Base-by-base conservation (phyloP, 2,888 invertebrate genomes). In the Ceratothoa steindachneri region DNA sequence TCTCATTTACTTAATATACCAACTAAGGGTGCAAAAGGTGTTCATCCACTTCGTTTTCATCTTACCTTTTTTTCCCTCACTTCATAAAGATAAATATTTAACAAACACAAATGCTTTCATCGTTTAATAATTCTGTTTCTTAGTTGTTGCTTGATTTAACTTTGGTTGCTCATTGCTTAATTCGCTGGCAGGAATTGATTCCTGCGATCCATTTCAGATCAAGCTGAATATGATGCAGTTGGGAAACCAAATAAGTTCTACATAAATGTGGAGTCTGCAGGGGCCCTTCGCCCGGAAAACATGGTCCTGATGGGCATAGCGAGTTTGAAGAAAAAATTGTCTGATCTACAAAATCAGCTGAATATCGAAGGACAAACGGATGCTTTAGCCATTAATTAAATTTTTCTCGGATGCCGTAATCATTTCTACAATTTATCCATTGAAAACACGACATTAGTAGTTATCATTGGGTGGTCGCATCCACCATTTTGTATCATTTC, bases 161-260 rank as follows among this genome's bases (percentile, higher is more conserved):
- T n/a, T n/a, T n/a, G n/a, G n/a, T n/a, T n/a, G n/a, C n/a, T n/a
- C n/a, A n/a, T n/a, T n/a, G n/a, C n/a, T n/a, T n/a, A n/a, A n/a
- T n/a, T n/a, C n/a, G n/a, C n/a, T n/a, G n/a, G n/a, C n/a, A n/a
- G n/a, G n/a, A n/a, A n/a, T n/a, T n/a, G n/a, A n/a, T n/a, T n/a
- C n/a, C n/a, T n/a, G n/a, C n/a, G n/a, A n/a, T 41, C 3, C 27
- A 7, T 31, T 71, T 9, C 77, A 80, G 80, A 72, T 68, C 84
- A 91, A 90, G 98, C 94, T 0, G 90, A 93, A 0, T 98, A 92
- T 84, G 95, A 95, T 83, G 93, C 95, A 89, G 92, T 93, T 84
- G 92, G 93, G 0, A 96, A 94, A 83, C 97, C 99, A 1, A 95
- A 96, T 84, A 98, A 97, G 85, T 99, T 94, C 85, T 99, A 89